phyloP scores from a whole-genome alignment of 2,797 vertebrate species.

The Myripristis murdjan region DNA sequence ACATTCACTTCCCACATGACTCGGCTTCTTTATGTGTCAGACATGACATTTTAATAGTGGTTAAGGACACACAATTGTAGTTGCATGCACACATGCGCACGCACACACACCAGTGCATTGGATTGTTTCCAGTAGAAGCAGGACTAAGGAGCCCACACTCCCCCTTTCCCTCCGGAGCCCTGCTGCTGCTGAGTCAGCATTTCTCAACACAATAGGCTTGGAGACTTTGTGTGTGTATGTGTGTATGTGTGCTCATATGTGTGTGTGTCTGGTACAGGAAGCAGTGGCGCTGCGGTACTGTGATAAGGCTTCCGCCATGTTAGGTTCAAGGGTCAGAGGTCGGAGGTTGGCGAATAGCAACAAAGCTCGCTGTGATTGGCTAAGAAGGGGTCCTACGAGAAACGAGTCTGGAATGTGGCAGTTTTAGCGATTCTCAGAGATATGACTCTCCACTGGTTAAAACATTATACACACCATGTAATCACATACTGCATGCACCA shows the following conservation, averaged over 20 bases:
- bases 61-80: neutral
- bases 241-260: slow-evolving; percentile 20
- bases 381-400: slow-evolving; percentile 18
- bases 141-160: slow-evolving; percentile 20
- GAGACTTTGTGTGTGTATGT: slow-evolving; percentile 22
- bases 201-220: slow-evolving; percentile 40
- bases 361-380: slow-evolving; percentile 34
- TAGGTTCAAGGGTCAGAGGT: slow-evolving; percentile 40
- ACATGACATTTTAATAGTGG: slow-evolving; percentile 25
- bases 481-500: neutral
- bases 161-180: slow-evolving; percentile 3
- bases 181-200: slow-evolving; percentile 40
- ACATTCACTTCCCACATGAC: slow-evolving; percentile 68
- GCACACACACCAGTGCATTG: neutral
- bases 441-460: slow-evolving; percentile 23
- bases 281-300: slow-evolving; percentile 47
- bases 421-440: slow-evolving; percentile 14
- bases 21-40: slow-evolving; percentile 35
- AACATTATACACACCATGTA: slow-evolving; percentile 24
- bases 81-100: neutral
- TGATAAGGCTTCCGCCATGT: slow-evolving; percentile 68
- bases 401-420: slow-evolving; percentile 6
- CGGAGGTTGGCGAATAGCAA: slow-evolving; percentile 26
- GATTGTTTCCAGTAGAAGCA: slow-evolving; percentile 24
- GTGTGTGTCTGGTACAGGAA: slow-evolving; percentile 73